These are phyloP conservation scores for Halocaridina rubra DNA, from an alignment of 2,888 invertebrate genomes.

Conservation along the genomic window DNA sequence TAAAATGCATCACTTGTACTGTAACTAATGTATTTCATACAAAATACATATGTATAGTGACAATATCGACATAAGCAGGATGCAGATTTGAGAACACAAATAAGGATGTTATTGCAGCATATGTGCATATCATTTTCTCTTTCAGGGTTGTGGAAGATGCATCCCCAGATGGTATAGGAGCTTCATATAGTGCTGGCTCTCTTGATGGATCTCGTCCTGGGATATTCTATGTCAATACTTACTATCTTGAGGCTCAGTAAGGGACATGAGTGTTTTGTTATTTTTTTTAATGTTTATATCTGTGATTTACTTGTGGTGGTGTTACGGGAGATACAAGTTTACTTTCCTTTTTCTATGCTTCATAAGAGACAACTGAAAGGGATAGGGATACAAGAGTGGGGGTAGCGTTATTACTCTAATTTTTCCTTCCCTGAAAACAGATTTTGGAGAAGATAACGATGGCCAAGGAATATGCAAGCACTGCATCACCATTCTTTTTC, in stretches of 20 bases:
- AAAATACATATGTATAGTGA: not conserved
- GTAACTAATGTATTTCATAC: not conserved
- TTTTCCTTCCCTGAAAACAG: too few species aligned
- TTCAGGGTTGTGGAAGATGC: slow-evolving; percentile 55
- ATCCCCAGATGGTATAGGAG: slow-evolving; percentile 65
- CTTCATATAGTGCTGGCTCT: slow-evolving; percentile 67
- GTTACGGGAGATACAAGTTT: too few species aligned
- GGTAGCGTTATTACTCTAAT: too few species aligned
- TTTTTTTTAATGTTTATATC: too few species aligned
- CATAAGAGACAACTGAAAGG: too few species aligned
- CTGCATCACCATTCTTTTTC: too few species aligned
- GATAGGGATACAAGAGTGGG: too few species aligned
- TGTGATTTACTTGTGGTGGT: too few species aligned
- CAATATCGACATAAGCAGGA: not conserved
- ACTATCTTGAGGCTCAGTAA: slow-evolving; percentile 65
- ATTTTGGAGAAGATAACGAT: too few species aligned
- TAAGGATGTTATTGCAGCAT: not conserved
- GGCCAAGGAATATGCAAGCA: too few species aligned
- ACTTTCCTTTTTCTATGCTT: too few species aligned
- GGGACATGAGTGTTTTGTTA: too few species aligned
- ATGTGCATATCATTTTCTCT: not conserved
- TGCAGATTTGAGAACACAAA: not conserved
- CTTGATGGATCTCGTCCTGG: slow-evolving; percentile 66
- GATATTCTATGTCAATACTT: slow-evolving; percentile 66
- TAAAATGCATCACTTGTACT: not conserved